Evolutionary conservation across 2,888 invertebrate species (phyloP).

Genomic region (Agonum fuliginosum): DNA sequence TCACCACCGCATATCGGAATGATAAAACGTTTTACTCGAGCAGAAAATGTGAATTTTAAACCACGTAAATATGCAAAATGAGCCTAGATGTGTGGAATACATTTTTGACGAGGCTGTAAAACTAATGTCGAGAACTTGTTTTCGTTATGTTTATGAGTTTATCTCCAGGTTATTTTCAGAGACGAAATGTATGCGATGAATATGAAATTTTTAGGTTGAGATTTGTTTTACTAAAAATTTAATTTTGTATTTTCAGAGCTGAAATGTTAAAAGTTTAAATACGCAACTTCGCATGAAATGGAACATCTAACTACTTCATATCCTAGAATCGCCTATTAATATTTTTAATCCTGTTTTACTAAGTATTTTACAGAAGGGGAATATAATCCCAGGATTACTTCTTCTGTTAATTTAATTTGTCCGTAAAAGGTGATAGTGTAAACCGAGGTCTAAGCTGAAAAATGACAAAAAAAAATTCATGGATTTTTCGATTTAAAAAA

Average conservation of each 20-base stretch:
- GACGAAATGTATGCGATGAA: background rate
- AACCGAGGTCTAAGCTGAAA: no score
- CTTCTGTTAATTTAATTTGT: no score
- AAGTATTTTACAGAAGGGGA: no score
- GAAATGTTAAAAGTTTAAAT: no score
- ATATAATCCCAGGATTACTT: no score
- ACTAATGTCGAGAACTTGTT: slow-evolving; percentile 40
- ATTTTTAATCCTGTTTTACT: no score
- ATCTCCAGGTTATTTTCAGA: slow-evolving; percentile 20
- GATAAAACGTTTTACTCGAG: slow-evolving; percentile 4
- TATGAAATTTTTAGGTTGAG: slow-evolving; percentile 17
- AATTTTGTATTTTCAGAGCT: slow-evolving; percentile 17
- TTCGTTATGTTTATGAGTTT: slow-evolving; percentile 28
- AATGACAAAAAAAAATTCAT: no score
- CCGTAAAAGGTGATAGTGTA: no score
- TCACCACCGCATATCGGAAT: background rate
- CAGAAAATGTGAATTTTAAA: slow-evolving; percentile 40
- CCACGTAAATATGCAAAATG: slow-evolving; percentile 7
- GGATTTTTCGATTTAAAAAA: no score
- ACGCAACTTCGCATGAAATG: background rate
- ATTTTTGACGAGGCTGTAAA: slow-evolving; percentile 31
- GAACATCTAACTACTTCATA: background rate
- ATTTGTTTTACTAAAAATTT: slow-evolving; percentile 19
- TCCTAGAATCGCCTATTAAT: no score
- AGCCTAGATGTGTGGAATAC: slow-evolving; percentile 1